phyloP scores from a whole-genome alignment of 2,797 vertebrate species.

The Coilia nasus region DNA sequence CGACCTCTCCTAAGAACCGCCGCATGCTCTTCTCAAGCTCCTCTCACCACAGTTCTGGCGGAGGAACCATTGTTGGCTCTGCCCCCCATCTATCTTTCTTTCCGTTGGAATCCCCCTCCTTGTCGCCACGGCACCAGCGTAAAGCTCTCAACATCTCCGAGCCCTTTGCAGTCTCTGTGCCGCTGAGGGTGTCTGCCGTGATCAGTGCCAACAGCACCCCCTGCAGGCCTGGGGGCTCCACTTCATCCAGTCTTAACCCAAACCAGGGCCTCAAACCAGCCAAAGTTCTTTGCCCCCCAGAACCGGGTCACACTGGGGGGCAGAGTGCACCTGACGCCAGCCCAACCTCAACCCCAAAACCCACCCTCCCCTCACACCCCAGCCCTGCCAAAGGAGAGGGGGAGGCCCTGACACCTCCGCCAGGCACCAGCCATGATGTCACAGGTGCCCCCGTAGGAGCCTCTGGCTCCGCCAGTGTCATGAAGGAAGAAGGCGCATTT shows the following conservation, averaged over 20 bases:
- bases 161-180: constrained; percentile 94
- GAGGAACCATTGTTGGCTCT: neutral
- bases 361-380: neutral
- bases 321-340: neutral
- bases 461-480: neutral
- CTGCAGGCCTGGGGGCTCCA: constrained; percentile 69
- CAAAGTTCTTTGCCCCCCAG: constrained; percentile 61
- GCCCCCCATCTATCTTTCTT: constrained; percentile 73
- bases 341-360: neutral
- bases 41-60: constrained; percentile 67
- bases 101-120: constrained; percentile 81
- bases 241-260: neutral
- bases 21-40: constrained; percentile 90
- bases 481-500: neutral
- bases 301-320: constrained; percentile 37
- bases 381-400: neutral
- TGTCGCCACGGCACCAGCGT: constrained; percentile 88
- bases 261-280: neutral
- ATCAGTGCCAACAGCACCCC: constrained; percentile 96
- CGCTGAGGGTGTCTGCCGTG: constrained; percentile 90
- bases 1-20: constrained; percentile 86
- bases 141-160: constrained; percentile 97
- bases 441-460: neutral
- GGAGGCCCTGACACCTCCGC: neutral
- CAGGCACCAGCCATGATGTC: neutral